Percentiles rank a stretch among this genome's conserved stretches.
Evolutionary conservation across 2,113 vertebrate genomes (phyloP).

Genomic region (Xyliphius kryptos): DNA sequence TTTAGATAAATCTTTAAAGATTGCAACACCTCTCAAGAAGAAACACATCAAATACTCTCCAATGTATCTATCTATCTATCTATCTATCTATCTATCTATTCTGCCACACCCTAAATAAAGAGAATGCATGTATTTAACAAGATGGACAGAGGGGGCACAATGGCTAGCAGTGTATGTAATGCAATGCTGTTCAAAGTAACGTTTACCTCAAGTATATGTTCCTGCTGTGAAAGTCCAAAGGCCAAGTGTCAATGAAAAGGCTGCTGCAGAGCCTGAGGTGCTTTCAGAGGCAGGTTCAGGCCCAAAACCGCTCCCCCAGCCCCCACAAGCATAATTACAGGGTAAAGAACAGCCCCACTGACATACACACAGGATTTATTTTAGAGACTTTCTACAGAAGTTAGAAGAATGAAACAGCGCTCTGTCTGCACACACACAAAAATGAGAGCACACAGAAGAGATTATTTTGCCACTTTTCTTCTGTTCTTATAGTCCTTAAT

Average conservation of each 20-base stretch:
- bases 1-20: too few relatives aligned
- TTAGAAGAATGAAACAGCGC: conserved; percentile 68
- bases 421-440: conserved; percentile 25
- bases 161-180: neutral
- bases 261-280: too few relatives aligned
- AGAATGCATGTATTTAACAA: too few relatives aligned
- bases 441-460: conserved; percentile 31
- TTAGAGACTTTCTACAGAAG: conserved; percentile 72
- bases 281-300: too few relatives aligned
- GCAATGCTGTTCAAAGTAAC: neutral
- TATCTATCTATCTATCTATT: too few relatives aligned
- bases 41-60: too few relatives aligned
- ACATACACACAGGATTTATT: conserved; percentile 71
- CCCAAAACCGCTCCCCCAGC: conserved; percentile 47
- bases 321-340: conserved; percentile 64
- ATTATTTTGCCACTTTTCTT: conserved; percentile 30
- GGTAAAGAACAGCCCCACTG: conserved; percentile 67
- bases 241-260: conserved; percentile 14
- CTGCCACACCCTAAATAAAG: too few relatives aligned
- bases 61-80: too few relatives aligned
- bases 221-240: neutral
- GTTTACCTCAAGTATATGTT: conserved; percentile 13
- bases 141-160: too few relatives aligned
- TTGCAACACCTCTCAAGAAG: too few relatives aligned
- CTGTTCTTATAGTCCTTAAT: conserved; percentile 28